Base-by-base conservation (phyloP, 2,888 invertebrate species). In the Ephialtes manifestator region DNA sequence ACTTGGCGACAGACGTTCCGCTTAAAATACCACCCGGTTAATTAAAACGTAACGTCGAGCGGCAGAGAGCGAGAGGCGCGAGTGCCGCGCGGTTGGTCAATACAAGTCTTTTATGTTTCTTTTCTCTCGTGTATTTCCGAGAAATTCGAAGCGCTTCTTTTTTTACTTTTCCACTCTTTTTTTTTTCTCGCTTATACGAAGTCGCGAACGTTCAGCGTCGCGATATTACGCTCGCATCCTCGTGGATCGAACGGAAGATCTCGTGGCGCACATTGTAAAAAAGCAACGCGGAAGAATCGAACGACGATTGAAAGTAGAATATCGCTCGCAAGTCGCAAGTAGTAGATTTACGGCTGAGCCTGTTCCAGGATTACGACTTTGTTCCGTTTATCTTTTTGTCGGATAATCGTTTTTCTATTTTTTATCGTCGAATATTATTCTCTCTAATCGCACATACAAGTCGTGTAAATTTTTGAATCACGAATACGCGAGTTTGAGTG, bases 21-120 rank as follows among this genome's bases (percentile, higher is more conserved):
- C 81, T 87, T 83, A 77, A 87, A 88, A 87, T 72, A 71, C 83
- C 79, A 85, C 77, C 71, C 46, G 81, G 77, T 88, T 87, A 86
- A 88, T 87, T 87, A 83, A 87, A 87, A 83, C 65, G 76, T 68
- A 79, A 80, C 80, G 82, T 79, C 65, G 78, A 28, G 70, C 43
- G 46, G 35, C 43, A 51, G 80, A 72, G 35, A 76, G 48, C n/a
- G 11, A 24, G 24, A 51, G 46, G n/a, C 24, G 55, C 15, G 60
- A 60, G 35, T 15, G 15, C 48, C n/a, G 46, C 48, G 18, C 48
- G 77, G 72, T 78, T 78, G 63, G 53, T 70, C 76, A 74, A 84
- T 84, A 68, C 68, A 35, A 51, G 58, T 78, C 72, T 74, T 81
- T 76, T 55, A 63, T 58, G 74, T 79, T 55, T 76, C 72, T 71